A percentile compares a stretch with the other conserved stretches of the same genome.
These are phyloP conservation scores for Brachionus paranguensis DNA, from an alignment of 1,140 invertebrate genomes.

Conservation along the genomic window DNA sequence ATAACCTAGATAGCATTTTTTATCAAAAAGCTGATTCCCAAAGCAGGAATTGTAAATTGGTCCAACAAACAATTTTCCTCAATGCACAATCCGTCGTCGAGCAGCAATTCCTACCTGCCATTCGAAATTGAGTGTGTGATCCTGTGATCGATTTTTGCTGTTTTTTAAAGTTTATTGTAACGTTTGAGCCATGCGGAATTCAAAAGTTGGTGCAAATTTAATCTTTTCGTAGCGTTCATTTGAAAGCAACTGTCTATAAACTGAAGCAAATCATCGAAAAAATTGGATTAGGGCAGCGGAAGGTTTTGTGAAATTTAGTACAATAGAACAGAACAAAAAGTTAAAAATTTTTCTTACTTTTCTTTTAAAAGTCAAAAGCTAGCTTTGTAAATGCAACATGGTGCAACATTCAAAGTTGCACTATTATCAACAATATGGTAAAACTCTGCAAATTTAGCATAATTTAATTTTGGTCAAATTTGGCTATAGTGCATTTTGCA, in stretches of 20 bases:
- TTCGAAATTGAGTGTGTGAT: conserved; percentile 39
- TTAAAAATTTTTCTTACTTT: too few relatives aligned
- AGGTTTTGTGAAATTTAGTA: too few relatives aligned
- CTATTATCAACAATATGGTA: too few relatives aligned
- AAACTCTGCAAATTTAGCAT: too few relatives aligned
- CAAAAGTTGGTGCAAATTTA: conserved; percentile 20
- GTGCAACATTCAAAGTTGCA: too few relatives aligned
- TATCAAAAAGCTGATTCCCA: conserved; percentile 31
- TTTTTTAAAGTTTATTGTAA: not conserved
- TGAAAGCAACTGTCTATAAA: conserved; percentile 38
- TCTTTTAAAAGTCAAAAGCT: too few relatives aligned
- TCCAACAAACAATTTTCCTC: conserved; percentile 30
- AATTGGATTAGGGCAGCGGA: conserved; percentile 26
- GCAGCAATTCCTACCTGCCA: not conserved
- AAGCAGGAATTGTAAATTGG: conserved; percentile 33
- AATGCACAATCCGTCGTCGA: not conserved
- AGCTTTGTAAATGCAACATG: too few relatives aligned
- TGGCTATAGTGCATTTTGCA: too few relatives aligned
- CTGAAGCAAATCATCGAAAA: conserved; percentile 28
- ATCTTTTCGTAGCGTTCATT: conserved; percentile 26
- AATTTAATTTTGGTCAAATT: too few relatives aligned
- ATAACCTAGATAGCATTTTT: too few relatives aligned
- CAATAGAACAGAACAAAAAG: too few relatives aligned
- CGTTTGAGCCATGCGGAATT: conserved; percentile 33
- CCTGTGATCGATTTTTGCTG: too few relatives aligned